Conservation (phyloP, 2,113 vertebrate genomes). For the Varanus salvator region DNA sequence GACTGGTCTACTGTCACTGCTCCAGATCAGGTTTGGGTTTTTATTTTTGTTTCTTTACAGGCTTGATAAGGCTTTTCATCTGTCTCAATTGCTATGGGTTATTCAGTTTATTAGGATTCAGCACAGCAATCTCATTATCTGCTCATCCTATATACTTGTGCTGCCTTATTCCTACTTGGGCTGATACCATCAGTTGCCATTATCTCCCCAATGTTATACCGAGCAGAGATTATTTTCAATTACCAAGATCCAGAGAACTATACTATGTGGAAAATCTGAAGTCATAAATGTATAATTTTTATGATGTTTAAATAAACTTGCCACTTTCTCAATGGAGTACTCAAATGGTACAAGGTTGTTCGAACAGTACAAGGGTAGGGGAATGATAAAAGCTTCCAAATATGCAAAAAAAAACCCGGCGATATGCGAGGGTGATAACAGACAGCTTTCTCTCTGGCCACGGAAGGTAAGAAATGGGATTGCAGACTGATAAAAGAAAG, state of each 20-base stretch:
- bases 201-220: conserved; percentile 14
- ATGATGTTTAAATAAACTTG: conserved; percentile 11
- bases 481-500: not conserved
- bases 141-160: conserved; percentile 19
- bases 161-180: conserved; percentile 28
- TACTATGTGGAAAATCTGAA: not conserved
- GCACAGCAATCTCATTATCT: conserved; percentile 22
- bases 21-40: not conserved
- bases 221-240: conserved; percentile 37
- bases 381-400: conserved; percentile 5
- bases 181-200: conserved; percentile 26
- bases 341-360: not conserved
- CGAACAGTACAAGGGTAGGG: not conserved
- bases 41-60: not conserved
- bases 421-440: conserved; percentile 6
- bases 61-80: not conserved
- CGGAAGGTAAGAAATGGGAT: not conserved
- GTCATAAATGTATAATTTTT: conserved; percentile 22
- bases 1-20: not conserved
- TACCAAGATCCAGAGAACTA: not conserved
- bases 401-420: not conserved
- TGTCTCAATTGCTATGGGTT: conserved; percentile 8
- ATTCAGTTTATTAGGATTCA: conserved; percentile 24
- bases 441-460: not conserved
- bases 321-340: conserved; percentile 1